A percentile compares a stretch with the other conserved stretches of the same genome.
Conservation (phyloP, 1,140 invertebrate genomes). For the Heliconius eleuchia region DNA sequence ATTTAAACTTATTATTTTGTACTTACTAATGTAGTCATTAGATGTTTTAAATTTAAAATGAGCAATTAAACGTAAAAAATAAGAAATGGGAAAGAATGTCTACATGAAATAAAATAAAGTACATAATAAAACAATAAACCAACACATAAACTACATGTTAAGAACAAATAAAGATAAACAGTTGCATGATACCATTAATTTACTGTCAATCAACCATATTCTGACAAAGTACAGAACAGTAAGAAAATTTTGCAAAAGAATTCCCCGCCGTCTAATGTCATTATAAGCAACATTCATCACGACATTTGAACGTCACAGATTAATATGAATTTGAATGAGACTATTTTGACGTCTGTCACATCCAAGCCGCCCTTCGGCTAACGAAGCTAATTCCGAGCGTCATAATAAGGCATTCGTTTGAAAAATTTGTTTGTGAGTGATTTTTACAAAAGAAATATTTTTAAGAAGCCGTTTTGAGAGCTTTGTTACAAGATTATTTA, state of each 20-base stretch:
- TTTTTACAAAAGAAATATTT: slow-evolving; percentile 20
- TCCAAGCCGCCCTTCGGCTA: slow-evolving; percentile 66
- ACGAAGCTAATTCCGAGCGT: slow-evolving; percentile 69
- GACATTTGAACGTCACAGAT: slow-evolving; percentile 48
- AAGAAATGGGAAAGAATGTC: background rate
- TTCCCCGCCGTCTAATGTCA: slow-evolving; percentile 23
- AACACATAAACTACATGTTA: background rate
- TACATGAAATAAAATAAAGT: background rate
- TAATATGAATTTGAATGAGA: slow-evolving; percentile 55
- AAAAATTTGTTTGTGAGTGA: slow-evolving; percentile 38
- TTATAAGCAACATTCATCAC: slow-evolving; percentile 39
- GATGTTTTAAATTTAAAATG: too few species aligned
- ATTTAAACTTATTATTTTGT: too few species aligned
- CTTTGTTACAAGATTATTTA: background rate
- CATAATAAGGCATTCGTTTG: slow-evolving; percentile 56
- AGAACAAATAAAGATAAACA: background rate
- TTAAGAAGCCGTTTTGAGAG: slow-evolving; percentile 6
- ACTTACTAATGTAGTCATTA: too few species aligned
- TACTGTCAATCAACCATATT: slow-evolving; percentile 12
- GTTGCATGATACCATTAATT: slow-evolving; percentile 14
- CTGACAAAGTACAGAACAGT: background rate
- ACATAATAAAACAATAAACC: background rate
- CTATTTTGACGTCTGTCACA: slow-evolving; percentile 76
- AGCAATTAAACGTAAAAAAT: too few species aligned
- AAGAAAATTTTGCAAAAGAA: slow-evolving; percentile 20